Evolutionary conservation across 2,113 vertebrate genomes (phyloP), one percentile per base, ranked within the genome.

Genomic region (Prunella fulvescens): DNA sequence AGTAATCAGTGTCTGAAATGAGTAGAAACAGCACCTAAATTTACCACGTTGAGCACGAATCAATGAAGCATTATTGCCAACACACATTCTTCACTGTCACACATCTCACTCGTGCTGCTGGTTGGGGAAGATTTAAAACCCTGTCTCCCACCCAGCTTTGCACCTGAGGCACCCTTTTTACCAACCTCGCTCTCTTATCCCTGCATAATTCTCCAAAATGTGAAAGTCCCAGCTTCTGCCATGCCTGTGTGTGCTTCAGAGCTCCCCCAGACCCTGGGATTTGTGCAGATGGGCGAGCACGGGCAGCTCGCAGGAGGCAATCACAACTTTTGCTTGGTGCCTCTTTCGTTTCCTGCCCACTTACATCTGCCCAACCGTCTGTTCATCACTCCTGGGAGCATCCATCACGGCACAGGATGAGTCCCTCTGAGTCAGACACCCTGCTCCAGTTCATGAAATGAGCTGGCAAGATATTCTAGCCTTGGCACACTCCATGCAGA

Each of bases 291-390:
- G 95, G 95, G 94, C 93, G 15, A 60, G 6, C 85, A 57, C 29
- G 74, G 96, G 39, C 95, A 90, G 88, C 80, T 95, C 61, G 6
- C 95, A 95, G 96, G 94, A 96, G 95, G 96, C 82, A 93, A 95
- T 83, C 96, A 90, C 95, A 96, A 95, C 95, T 93, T 64, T 1
- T 62, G 3, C 92, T 88, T 11, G 90, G 95, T 96, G 92, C 90
- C 94, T 95, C 88, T 93, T 78, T 90, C 35, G 5, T 81, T 90
- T 48, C 76, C 94, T 97, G 95, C 95, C 95, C 26, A 95, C 95
- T 60, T 92, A 11, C 94, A 97, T 90, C 95, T 96, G 93, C 93
- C 93, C 14, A 6, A 37, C 88, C 92, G 71, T 94, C 96, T 97
- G 96, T 70, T 96, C 79, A 2, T 40, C 93, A 29, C 14, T 45